Conservation (phyloP, 2,113 vertebrate species). For the Lepus americanus region DNA sequence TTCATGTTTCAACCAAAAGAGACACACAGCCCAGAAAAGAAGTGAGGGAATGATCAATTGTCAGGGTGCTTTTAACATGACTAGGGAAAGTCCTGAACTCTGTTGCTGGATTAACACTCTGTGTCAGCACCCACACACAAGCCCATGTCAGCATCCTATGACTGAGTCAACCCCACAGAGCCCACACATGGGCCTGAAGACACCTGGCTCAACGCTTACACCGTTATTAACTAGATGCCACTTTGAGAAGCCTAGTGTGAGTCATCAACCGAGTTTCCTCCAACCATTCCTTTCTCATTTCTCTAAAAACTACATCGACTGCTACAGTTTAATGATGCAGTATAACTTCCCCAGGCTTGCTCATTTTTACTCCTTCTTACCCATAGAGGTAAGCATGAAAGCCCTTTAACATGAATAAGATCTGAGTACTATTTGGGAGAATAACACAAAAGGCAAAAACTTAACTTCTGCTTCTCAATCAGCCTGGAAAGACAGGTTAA, state of each 20-base stretch:
- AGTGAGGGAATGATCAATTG: not conserved
- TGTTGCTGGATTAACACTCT: not conserved
- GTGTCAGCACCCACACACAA: not conserved
- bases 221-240: not conserved
- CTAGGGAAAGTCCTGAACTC: not conserved
- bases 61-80: not conserved
- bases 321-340: not conserved
- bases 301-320: not conserved
- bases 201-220: accelerated
- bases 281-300: not conserved
- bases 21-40: not conserved
- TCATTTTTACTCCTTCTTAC: not conserved
- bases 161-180: not conserved
- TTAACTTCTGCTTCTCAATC: not conserved
- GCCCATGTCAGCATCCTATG: not conserved
- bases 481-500: not conserved
- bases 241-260: not conserved
- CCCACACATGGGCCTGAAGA: not conserved
- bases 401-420: not conserved
- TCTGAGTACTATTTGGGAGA: not conserved
- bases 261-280: not conserved
- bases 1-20: not conserved
- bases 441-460: not conserved
- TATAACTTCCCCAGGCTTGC: not conserved
- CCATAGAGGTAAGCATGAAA: not conserved